Conservation (phyloP, 64 coral and sea anemone genomes). For the Pocillopora verrucosa region DNA sequence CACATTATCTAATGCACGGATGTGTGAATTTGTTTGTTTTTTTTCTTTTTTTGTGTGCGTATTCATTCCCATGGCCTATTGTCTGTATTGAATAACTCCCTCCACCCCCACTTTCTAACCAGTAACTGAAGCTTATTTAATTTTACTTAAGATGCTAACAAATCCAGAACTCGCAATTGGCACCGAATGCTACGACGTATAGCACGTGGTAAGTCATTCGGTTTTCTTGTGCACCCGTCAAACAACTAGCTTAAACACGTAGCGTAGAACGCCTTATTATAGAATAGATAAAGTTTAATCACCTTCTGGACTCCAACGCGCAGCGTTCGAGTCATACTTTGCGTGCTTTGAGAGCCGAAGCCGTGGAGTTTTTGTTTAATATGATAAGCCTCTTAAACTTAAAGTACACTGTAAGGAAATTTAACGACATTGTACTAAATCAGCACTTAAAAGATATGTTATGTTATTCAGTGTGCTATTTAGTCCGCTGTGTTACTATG, state of each 20-base stretch:
- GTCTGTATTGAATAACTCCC: constrained; percentile 7
- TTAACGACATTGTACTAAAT: not conserved
- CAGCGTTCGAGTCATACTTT: not conserved
- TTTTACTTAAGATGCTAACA: constrained; percentile 98
- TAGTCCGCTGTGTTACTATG: too few species aligned
- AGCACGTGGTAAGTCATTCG: constrained; percentile 75
- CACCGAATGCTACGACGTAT: constrained; percentile 96
- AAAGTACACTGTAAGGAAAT: not conserved
- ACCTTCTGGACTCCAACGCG: not conserved
- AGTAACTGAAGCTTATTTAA: constrained; percentile 87
- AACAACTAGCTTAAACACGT: not conserved
- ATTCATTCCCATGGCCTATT: too few species aligned
- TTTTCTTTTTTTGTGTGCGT: not conserved
- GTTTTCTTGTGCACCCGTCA: constrained; percentile 44
- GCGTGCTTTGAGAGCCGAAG: not conserved
- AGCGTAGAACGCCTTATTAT: not conserved
- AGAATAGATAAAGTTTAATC: constrained; percentile 1
- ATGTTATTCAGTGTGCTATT: too few species aligned
- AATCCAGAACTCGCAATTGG: constrained; percentile 96
- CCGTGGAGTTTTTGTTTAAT: not conserved
- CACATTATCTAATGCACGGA: not conserved
- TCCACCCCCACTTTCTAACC: constrained; percentile 30
- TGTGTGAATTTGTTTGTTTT: not conserved
- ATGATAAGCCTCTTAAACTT: not conserved
- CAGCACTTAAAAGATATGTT: not conserved